Base-by-base conservation (phyloP, 2,888 invertebrate species). In the Autographa gamma region DNA sequence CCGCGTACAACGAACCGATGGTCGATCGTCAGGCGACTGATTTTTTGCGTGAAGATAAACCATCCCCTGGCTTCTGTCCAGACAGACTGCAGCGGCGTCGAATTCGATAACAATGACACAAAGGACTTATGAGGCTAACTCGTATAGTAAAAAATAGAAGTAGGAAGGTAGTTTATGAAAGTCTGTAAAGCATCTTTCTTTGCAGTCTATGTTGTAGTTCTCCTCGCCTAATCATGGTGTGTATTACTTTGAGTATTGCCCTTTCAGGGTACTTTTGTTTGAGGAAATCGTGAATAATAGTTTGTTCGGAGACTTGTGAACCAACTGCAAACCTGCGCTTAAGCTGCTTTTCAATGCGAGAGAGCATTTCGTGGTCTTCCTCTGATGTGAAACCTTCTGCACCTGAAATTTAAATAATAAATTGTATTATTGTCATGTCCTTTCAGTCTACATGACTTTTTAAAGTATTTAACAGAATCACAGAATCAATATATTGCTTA, bases 341-440 rank as follows among this genome's bases (percentile, higher is more conserved):
- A 71, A 99, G 91, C 91, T 99, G 99, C 87, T 98, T 98, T 91
- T 99, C 99, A 77, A 99, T 98, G 8, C 98, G 97, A 56, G 97
- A 96, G 48, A 99, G 90, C 91, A 97, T 97, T 88, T 99, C 99
- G 86, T 98, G 98, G 91, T 99, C 99, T 91, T 98, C 99, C 85
- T 98, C 98, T 0, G 98, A 97, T 0, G 99, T 99, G 90, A 99
- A 99, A 11, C 99, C 99, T 96, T 99, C 99, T n/a, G 98, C 99
- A 60, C 99, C 98, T 98, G 85, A 19, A 76, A 81, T 31, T 7
- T 38, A 34, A 66, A 63, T 7, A 31, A 64, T 48, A n/a, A n/a
- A 16, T n/a, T n/a, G n/a, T n/a, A n/a, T n/a, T n/a, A n/a, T n/a
- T n/a, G n/a, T n/a, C n/a, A n/a, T n/a, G n/a, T n/a, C n/a, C n/a